Conservation (phyloP, 1,140 invertebrate genomes). For the Trichonephila clavata region DNA sequence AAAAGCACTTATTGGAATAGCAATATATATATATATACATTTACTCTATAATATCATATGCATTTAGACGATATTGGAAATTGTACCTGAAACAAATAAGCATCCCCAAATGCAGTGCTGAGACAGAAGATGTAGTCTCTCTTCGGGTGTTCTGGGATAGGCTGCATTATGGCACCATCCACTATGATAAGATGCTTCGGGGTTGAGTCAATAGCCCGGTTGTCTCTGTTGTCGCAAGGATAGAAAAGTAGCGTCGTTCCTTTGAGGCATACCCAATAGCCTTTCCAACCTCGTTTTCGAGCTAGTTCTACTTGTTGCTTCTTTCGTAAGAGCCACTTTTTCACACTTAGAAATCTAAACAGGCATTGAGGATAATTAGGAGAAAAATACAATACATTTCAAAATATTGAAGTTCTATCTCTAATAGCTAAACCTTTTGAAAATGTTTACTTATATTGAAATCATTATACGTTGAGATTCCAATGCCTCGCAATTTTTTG, state of each 20-base stretch:
- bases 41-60: too few relatives aligned
- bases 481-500: too few relatives aligned
- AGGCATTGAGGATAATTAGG: too few relatives aligned
- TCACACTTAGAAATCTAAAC: slow-evolving; percentile 95
- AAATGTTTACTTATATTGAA: too few relatives aligned
- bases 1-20: too few relatives aligned
- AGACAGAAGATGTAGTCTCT: slow-evolving; percentile 98
- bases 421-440: too few relatives aligned
- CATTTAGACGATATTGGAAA: not conserved
- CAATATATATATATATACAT: too few relatives aligned
- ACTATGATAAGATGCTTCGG: slow-evolving; percentile 98
- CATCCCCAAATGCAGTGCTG: slow-evolving; percentile 98
- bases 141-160: slow-evolving; percentile 98
- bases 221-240: slow-evolving; percentile 85
- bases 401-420: too few relatives aligned
- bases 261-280: slow-evolving; percentile 98
- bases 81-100: slow-evolving; percentile 96
- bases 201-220: slow-evolving; percentile 90
- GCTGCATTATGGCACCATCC: slow-evolving; percentile 98
- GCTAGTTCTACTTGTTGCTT: slow-evolving; percentile 96
- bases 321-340: slow-evolving; percentile 98
- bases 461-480: too few relatives aligned
- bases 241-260: slow-evolving; percentile 98
- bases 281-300: slow-evolving; percentile 97
- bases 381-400: too few relatives aligned